phyloP scores from a whole-genome alignment of 1,140 invertebrate genomes.

The Homarus americanus region DNA sequence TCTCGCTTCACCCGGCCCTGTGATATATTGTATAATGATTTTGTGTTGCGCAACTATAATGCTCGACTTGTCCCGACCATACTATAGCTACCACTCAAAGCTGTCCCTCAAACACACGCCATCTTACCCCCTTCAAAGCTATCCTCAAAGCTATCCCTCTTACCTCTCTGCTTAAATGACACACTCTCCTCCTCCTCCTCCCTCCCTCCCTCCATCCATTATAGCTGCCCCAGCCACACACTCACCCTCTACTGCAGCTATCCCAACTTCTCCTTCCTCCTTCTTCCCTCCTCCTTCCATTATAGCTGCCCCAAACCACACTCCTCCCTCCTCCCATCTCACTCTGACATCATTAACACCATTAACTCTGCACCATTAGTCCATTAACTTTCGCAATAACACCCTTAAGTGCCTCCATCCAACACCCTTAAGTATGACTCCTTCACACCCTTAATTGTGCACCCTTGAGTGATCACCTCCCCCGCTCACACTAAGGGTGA shows the following conservation, averaged over 20 bases:
- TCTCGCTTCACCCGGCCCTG: too few species aligned
- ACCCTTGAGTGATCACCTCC: too few species aligned
- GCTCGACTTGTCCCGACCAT: neutral
- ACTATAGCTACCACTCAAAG: too few species aligned
- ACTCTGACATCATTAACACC: too few species aligned
- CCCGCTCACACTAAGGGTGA: too few species aligned
- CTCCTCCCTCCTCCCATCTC: too few species aligned
- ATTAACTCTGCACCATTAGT: too few species aligned
- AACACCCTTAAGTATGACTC: too few species aligned
- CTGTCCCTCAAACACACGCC: neutral
- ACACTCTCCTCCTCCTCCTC: neutral
- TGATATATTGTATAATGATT: slow-evolving; percentile 6
- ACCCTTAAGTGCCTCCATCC: too few species aligned
- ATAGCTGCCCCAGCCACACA: neutral
- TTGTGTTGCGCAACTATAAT: slow-evolving; percentile 16
- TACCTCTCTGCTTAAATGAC: neutral
- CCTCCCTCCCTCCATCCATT: neutral
- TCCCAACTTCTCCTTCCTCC: neutral
- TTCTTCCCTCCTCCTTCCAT: neutral
- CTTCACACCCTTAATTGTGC: too few species aligned
- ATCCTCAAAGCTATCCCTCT: neutral
- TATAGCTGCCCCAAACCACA: neutral
- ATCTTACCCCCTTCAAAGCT: neutral
- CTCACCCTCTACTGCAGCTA: neutral
- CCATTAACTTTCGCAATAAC: too few species aligned